Conservation (phyloP, 2,888 invertebrate genomes). For the Diloba caeruleocephala region DNA sequence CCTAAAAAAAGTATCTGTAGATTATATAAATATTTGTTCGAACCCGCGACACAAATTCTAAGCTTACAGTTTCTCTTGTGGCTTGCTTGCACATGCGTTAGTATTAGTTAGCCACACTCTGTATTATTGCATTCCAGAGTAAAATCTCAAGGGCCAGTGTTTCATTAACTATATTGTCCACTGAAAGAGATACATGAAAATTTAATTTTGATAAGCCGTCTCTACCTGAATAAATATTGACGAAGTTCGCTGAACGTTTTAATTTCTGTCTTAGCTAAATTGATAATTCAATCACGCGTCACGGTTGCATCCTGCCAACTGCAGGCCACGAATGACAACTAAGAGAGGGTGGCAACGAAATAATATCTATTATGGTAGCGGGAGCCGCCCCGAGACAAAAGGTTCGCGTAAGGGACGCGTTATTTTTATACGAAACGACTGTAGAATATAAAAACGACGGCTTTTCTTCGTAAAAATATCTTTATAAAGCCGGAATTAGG, state of each 20-base stretch:
- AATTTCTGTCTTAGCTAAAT: conserved; percentile 62
- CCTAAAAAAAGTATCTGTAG: too few relatives aligned
- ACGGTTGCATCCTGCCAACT: conserved; percentile 85
- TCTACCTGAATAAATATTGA: conserved; percentile 7
- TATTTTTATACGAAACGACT: conserved; percentile 84
- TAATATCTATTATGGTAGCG: conserved; percentile 75
- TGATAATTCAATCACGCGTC: conserved; percentile 82
- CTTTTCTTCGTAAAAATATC: conserved; percentile 84
- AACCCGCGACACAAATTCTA: too few relatives aligned
- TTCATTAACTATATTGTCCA: too few relatives aligned
- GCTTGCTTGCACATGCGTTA: too few relatives aligned
- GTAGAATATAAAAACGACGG: conserved; percentile 81
- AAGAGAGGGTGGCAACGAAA: conserved; percentile 77
- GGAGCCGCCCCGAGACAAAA: conserved; percentile 80
- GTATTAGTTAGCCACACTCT: too few relatives aligned
- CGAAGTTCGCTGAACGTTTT: conserved; percentile 44
- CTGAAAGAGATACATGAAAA: too few relatives aligned
- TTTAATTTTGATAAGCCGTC: not conserved
- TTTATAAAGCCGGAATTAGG: conserved; percentile 82
- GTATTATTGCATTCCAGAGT: too few relatives aligned
- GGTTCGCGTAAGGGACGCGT: conserved; percentile 83
- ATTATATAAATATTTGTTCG: too few relatives aligned
- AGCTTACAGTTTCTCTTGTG: too few relatives aligned
- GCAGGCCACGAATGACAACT: conserved; percentile 84
- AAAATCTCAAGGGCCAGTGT: too few relatives aligned